A percentile compares a stretch with the other conserved stretches of the same genome.
phyloP scores from a whole-genome alignment of 1,140 invertebrate species.

The Caenorhabditis briggsae region DNA sequence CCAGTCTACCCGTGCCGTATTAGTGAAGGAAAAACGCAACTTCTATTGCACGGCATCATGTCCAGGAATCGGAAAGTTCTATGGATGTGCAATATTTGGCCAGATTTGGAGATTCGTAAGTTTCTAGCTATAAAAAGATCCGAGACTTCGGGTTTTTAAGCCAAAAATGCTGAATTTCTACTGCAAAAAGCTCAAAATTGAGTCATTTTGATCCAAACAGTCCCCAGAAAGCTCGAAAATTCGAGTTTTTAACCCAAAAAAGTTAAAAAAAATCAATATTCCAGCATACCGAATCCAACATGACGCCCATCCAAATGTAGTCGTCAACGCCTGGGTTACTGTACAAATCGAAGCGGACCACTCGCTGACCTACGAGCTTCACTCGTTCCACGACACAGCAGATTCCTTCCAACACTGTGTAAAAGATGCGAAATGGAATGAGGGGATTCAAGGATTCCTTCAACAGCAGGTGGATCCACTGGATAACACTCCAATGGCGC shows the following conservation, averaged over 20 bases:
- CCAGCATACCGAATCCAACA: background rate
- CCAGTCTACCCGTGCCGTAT: background rate
- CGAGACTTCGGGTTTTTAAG: background rate
- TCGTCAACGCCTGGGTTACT: slow-evolving; percentile 18
- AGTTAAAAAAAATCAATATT: background rate
- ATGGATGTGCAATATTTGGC: slow-evolving; percentile 34
- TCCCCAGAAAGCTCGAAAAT: background rate
- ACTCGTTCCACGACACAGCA: slow-evolving; percentile 6
- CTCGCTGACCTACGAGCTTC: background rate
- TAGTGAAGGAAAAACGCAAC: background rate
- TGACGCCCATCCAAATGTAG: background rate
- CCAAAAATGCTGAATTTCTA: background rate
- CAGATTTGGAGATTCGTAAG: slow-evolving; percentile 16
- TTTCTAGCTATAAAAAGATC: background rate
- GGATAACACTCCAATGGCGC: background rate
- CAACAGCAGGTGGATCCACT: background rate
- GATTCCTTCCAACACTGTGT: background rate
- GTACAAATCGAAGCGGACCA: background rate
- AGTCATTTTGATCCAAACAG: background rate
- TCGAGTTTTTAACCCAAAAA: background rate
- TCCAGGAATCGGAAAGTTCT: slow-evolving; percentile 1
- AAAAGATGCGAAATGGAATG: background rate
- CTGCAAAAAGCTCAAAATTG: background rate
- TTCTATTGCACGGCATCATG: slow-evolving; percentile 22
- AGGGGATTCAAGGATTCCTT: background rate